Evolutionary conservation across 2,888 invertebrate species (phyloP).

Genomic region (Leptopterna dolabrata): DNA sequence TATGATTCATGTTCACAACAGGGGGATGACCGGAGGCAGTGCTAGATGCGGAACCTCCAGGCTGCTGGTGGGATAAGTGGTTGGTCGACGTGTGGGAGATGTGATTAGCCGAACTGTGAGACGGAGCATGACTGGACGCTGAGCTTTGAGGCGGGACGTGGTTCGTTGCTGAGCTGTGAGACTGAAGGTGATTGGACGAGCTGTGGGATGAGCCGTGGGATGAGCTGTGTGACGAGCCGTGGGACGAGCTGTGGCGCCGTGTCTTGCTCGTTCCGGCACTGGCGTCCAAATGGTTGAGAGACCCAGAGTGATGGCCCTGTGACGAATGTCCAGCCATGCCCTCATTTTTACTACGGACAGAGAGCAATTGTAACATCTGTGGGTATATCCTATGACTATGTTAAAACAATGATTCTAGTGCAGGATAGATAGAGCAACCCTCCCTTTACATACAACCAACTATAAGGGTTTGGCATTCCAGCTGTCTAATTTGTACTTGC

Average conservation of each 20-base stretch:
- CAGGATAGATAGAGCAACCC: too few species aligned
- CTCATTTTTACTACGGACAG: not conserved
- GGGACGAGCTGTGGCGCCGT: conserved; percentile 24
- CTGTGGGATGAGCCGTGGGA: not conserved
- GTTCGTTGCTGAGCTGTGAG: not conserved
- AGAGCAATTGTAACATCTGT: not conserved
- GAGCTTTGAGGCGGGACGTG: not conserved
- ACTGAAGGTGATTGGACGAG: not conserved
- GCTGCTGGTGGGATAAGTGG: conserved; percentile 45
- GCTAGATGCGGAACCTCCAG: conserved; percentile 45
- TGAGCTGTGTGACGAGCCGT: not conserved
- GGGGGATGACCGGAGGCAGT: conserved; percentile 28
- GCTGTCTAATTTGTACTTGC: too few species aligned
- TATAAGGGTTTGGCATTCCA: too few species aligned
- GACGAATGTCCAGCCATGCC: not conserved
- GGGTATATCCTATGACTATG: too few species aligned
- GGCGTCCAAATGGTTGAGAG: not conserved
- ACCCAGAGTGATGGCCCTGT: not conserved
- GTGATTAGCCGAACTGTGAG: conserved; percentile 4
- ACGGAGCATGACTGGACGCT: not conserved
- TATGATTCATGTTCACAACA: conserved; percentile 16
- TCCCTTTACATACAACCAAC: too few species aligned
- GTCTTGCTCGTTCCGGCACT: not conserved
- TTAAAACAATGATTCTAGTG: too few species aligned
- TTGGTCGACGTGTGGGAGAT: conserved; percentile 35